These are phyloP conservation scores for Heliconius melpomene DNA, from an alignment of 1,140 invertebrate species.

Conservation along the genomic window DNA sequence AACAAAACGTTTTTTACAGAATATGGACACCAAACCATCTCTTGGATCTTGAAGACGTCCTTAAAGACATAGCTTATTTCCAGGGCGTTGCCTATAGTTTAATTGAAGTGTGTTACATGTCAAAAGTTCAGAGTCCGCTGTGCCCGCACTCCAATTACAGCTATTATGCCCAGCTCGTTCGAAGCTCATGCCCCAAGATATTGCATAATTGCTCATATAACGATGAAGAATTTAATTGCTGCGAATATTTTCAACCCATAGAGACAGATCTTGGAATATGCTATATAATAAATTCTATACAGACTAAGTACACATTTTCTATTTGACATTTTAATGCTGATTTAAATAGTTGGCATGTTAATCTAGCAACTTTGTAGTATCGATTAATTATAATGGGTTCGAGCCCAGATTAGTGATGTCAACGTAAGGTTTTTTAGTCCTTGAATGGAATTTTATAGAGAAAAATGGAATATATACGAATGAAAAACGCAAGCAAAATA, in stretches of 20 bases:
- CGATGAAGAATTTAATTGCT: constrained; percentile 83
- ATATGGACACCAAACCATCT: constrained; percentile 84
- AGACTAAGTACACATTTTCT: constrained; percentile 68
- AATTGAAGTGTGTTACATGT: constrained; percentile 81
- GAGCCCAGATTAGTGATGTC: no score
- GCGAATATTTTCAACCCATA: constrained; percentile 83
- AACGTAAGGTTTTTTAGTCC: no score
- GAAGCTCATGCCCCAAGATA: constrained; percentile 82
- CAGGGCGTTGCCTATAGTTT: constrained; percentile 83
- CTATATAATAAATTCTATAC: constrained; percentile 85
- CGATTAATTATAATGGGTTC: no score
- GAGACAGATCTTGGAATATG: constrained; percentile 85
- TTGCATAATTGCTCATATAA: constrained; percentile 84
- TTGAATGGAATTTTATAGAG: no score
- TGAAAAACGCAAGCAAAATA: no score
- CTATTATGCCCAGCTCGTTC: constrained; percentile 80
- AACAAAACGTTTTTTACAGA: constrained; percentile 58
- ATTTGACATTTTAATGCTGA: no score
- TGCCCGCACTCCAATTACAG: constrained; percentile 80
- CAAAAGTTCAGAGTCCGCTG: constrained; percentile 59
- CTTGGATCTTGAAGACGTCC: constrained; percentile 84
- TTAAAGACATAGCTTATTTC: constrained; percentile 85
- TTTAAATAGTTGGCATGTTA: no score
- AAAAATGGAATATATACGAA: no score
- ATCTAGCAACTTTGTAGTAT: no score